A percentile compares a stretch with the other conserved stretches of the same genome.
These are phyloP conservation scores for Cactoblastis cactorum DNA, from an alignment of 2,888 invertebrate genomes.

Conservation along the genomic window DNA sequence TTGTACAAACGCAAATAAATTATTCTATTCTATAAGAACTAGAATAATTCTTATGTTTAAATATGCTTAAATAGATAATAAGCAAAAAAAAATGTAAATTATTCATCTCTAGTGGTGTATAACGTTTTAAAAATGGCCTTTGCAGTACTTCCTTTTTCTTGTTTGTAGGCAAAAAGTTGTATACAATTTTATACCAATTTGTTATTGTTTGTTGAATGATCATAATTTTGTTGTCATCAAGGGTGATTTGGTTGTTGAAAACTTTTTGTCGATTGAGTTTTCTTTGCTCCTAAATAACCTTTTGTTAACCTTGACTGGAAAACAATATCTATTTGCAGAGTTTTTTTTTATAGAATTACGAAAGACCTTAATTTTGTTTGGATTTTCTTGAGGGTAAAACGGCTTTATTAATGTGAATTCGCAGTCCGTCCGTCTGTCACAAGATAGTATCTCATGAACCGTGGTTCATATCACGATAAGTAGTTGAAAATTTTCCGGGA, in stretches of 20 bases:
- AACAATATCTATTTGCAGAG: too few species aligned
- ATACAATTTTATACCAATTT: background rate
- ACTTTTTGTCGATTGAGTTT: too few species aligned
- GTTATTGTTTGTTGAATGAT: background rate
- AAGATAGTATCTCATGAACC: too few species aligned
- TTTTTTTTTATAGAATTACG: too few species aligned
- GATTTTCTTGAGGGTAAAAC: too few species aligned
- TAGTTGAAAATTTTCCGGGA: too few species aligned
- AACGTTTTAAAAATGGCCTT: background rate
- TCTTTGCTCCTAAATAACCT: background rate
- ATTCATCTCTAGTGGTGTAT: background rate
- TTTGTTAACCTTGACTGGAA: background rate
- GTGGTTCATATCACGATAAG: too few species aligned
- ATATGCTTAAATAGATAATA: background rate
- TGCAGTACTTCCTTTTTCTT: background rate
- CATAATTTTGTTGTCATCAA: background rate
- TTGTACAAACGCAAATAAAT: too few species aligned
- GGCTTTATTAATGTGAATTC: too few species aligned
- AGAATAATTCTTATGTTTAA: background rate
- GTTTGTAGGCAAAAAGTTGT: background rate
- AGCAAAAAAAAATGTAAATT: conserved; percentile 1
- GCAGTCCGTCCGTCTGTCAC: too few species aligned
- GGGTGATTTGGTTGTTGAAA: background rate
- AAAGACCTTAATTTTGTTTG: too few species aligned
- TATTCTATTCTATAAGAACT: too few species aligned